Evolutionary conservation across 2,888 invertebrate genomes (phyloP), one percentile per base, ranked within the genome.

Genomic region (Diabrotica balteata): DNA sequence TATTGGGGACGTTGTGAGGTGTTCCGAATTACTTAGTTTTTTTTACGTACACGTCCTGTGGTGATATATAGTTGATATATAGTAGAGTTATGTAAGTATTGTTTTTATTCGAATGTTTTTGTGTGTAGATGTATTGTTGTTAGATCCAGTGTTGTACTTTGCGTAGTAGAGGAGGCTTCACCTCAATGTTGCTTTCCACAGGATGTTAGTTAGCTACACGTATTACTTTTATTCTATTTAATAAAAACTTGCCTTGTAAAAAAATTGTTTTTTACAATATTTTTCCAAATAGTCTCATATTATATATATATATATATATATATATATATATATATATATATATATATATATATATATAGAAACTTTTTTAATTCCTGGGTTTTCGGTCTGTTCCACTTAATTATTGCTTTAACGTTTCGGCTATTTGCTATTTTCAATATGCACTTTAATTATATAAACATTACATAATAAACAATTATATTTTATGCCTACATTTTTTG

Each of bases 21-120:
- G 63, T 67, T 67, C 32, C 59, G 67, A 59, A 59, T 68, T 60
- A 55, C 51, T 49, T 11, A 9, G 11, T 43, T 60, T 11, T 60
- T 11, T 17, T n/a, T 8, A 43, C 42, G 42, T 51, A 11, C 11
- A 7, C 8, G 44, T n/a, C 43, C 51, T 51, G 7, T 44, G 44
- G 8, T 17, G n/a, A 11, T 52, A 17, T 11, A 22, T 59, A 32
- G 7, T 59, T 51, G 17, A 17, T 17, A 17, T 17, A 46, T 9
- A 53, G 46, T 61, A 53, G 52, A 53, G 46, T 32, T 32, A 53
- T 46, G 45, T 61, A 53, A 53, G 61, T 61, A 61, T 46, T 11
- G 45, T 42, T 50, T 57, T 57, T 57, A 44, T 57, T 57, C 10
- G 42, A 42, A 42, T 54, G 10, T 32, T 54, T 53, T 53, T 42